These are phyloP conservation scores for Agriopis marginaria DNA, from an alignment of 2,888 invertebrate genomes.

Conservation along the genomic window DNA sequence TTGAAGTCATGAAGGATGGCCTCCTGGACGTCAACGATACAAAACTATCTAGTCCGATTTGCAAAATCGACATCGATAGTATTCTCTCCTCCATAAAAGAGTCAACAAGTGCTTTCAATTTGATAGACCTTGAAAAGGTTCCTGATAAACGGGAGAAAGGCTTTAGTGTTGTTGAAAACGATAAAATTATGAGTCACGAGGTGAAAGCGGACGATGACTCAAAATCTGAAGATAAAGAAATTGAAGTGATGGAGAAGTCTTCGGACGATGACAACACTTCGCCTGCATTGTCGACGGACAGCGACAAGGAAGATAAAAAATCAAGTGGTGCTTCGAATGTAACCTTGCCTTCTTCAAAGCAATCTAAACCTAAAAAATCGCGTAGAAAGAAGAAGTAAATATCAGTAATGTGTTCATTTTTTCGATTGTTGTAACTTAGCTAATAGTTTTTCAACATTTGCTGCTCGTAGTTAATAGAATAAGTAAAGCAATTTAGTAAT, in stretches of 20 bases:
- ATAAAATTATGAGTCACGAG: constrained; percentile 76
- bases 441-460: constrained; percentile 57
- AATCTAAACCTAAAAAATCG: constrained; percentile 84
- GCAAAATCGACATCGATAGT: constrained; percentile 80
- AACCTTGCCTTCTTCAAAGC: constrained; percentile 71
- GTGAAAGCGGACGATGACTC: constrained; percentile 73
- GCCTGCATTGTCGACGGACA: constrained; percentile 83
- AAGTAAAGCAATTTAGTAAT: constrained; percentile 68
- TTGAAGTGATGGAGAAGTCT: constrained; percentile 81
- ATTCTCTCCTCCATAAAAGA: constrained; percentile 78
- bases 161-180: constrained; percentile 75
- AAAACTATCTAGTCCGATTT: constrained; percentile 74
- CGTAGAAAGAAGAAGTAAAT: constrained; percentile 88
- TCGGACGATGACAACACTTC: constrained; percentile 86
- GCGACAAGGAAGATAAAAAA: constrained; percentile 83
- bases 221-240: constrained; percentile 63
- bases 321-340: constrained; percentile 69
- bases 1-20: constrained; percentile 80
- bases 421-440: constrained; percentile 56
- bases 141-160: constrained; percentile 73
- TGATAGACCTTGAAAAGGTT: constrained; percentile 77
- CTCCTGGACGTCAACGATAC: constrained; percentile 71
- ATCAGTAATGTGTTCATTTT: constrained; percentile 67
- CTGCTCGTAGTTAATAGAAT: constrained; percentile 68
- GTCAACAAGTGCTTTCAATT: constrained; percentile 74